Percentiles rank a stretch among this genome's conserved stretches.
Conservation (phyloP, 2,888 invertebrate genomes). For the Shargacucullia verbasci region DNA sequence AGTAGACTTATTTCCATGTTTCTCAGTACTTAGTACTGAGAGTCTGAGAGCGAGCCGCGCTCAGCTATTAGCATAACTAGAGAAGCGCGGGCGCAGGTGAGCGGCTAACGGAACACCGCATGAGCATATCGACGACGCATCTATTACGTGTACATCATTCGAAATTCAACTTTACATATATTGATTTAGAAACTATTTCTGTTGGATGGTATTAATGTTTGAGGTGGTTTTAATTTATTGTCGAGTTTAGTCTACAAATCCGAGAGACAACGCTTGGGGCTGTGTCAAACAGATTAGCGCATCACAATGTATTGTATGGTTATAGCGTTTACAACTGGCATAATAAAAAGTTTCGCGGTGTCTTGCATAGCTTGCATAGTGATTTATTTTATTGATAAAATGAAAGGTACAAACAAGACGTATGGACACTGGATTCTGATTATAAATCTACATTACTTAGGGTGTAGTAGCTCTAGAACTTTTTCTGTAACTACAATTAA, state of each 20-base stretch:
- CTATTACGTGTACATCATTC: constrained; percentile 66
- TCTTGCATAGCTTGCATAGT: constrained; percentile 62
- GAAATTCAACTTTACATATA: constrained; percentile 72
- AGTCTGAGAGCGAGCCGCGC: constrained; percentile 73
- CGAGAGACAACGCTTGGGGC: constrained; percentile 74
- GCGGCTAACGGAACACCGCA: constrained; percentile 82
- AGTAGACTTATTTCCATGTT: constrained; percentile 70
- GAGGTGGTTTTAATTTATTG: constrained; percentile 70
- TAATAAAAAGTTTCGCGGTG: constrained; percentile 71
- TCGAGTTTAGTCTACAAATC: constrained; percentile 73
- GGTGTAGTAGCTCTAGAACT: background rate
- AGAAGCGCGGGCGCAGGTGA: constrained; percentile 87
- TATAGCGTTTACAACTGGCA: constrained; percentile 73
- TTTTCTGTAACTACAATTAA: background rate
- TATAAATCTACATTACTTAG: constrained; percentile 55
- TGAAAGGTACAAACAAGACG: constrained; percentile 74
- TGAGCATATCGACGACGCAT: constrained; percentile 77
- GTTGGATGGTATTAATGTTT: constrained; percentile 47
- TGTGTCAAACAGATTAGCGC: constrained; percentile 80
- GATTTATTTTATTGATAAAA: constrained; percentile 76
- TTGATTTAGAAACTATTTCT: constrained; percentile 67
- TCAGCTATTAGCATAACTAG: constrained; percentile 86
- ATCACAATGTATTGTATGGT: constrained; percentile 79
- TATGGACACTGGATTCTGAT: constrained; percentile 65
- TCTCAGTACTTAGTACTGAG: constrained; percentile 69